These are phyloP conservation scores for Scelioninae gen. 2 DNA, from an alignment of 2,888 invertebrate species.

Conservation along the genomic window DNA sequence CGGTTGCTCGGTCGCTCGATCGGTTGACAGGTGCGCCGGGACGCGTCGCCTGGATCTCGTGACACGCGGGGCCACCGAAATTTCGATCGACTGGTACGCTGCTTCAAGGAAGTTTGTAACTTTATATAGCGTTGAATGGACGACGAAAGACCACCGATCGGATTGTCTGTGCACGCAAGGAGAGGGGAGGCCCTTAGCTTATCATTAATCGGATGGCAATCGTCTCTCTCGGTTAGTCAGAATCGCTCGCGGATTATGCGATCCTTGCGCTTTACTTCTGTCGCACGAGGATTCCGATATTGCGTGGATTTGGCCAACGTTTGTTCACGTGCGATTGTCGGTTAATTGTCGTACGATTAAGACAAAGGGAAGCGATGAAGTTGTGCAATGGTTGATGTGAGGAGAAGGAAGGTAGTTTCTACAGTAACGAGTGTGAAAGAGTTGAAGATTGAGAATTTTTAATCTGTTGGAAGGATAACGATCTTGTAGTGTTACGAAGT, in stretches of 20 bases:
- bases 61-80: too few species aligned
- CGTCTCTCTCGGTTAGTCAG: constrained; percentile 38
- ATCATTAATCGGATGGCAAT: constrained; percentile 61
- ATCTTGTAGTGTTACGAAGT: too few species aligned
- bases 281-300: constrained; percentile 30
- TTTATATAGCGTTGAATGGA: constrained; percentile 71
- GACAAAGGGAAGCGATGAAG: too few species aligned
- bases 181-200: constrained; percentile 56
- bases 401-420: too few species aligned
- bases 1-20: not conserved
- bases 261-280: constrained; percentile 25
- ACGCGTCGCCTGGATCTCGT: too few species aligned
- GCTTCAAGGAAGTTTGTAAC: constrained; percentile 70
- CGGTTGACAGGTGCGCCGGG: constrained; percentile 15
- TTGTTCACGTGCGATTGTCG: constrained; percentile 48
- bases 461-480: too few species aligned
- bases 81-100: constrained; percentile 63
- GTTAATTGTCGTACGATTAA: too few species aligned
- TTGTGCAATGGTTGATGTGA: too few species aligned
- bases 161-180: constrained; percentile 62
- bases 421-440: too few species aligned
- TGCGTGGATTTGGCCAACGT: constrained; percentile 24
- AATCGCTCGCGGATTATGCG: constrained; percentile 44
- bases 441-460: too few species aligned
- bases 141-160: constrained; percentile 66